A percentile compares a stretch with the other conserved stretches of the same genome.
These are phyloP conservation scores for Mycetomoellerius zeteki DNA, from an alignment of 1,140 invertebrate genomes.

Conservation along the genomic window DNA sequence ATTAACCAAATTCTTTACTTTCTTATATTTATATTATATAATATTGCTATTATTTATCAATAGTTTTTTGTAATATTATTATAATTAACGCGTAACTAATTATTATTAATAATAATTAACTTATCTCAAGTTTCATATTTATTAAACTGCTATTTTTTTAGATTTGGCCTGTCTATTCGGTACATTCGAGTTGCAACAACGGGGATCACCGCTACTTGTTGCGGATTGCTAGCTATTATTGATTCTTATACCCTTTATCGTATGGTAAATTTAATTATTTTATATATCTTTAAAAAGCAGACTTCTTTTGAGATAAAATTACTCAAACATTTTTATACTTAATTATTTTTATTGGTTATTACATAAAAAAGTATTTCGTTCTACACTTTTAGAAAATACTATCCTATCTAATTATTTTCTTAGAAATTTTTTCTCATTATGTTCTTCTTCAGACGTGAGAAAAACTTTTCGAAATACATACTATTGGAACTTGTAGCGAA, in stretches of 20 bases:
- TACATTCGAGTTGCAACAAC: constrained; percentile 74
- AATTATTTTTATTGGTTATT: too few relatives aligned
- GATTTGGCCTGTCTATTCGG: constrained; percentile 65
- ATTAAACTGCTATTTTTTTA: constrained; percentile 52
- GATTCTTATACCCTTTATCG: constrained; percentile 77
- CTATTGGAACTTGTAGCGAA: not conserved
- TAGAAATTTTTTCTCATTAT: not conserved
- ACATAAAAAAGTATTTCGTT: not conserved
- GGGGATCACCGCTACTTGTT: constrained; percentile 57
- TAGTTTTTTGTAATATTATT: not conserved
- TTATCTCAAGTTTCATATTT: not conserved
- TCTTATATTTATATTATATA: not conserved
- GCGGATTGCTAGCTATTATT: constrained; percentile 74
- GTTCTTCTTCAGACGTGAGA: not conserved
- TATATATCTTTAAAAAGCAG: not conserved
- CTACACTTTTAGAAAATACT: not conserved
- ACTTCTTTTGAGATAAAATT: not conserved
- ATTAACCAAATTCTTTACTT: not conserved
- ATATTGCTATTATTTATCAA: not conserved
- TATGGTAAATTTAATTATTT: constrained; percentile 69
- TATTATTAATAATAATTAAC: constrained; percentile 20
- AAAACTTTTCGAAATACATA: not conserved
- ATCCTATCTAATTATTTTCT: not conserved
- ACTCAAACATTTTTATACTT: too few relatives aligned
- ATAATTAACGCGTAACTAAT: not conserved